Conservation (phyloP, 1,140 invertebrate genomes). For the Saccostrea glomerata region DNA sequence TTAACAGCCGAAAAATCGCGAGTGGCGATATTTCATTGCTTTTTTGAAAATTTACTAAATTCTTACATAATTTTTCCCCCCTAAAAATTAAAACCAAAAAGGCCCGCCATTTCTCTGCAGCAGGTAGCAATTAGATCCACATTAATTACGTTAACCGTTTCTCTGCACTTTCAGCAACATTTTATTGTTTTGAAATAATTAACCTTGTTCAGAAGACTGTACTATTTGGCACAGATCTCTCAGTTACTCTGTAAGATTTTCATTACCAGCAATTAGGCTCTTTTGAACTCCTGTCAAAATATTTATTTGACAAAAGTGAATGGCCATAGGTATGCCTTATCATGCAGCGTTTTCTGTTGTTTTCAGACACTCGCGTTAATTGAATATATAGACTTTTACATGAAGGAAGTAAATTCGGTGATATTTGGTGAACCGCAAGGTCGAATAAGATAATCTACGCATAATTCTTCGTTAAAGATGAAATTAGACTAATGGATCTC, state of each 20-base stretch:
- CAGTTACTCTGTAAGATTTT: background rate
- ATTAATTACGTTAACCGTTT: background rate
- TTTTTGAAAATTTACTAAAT: no score
- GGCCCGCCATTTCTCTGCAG: background rate
- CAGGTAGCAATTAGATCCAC: background rate
- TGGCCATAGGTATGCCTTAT: background rate
- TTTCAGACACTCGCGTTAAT: constrained; percentile 21
- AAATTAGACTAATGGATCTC: background rate
- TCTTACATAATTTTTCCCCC: no score
- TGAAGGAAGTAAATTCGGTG: background rate
- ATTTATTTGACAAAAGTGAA: constrained; percentile 26
- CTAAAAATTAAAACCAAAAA: background rate
- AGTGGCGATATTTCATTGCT: no score
- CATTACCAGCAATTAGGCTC: background rate
- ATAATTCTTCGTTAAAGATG: background rate
- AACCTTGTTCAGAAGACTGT: background rate
- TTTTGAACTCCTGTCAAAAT: constrained; percentile 34
- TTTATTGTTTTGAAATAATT: constrained; percentile 31
- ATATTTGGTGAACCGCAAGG: background rate
- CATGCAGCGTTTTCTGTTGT: background rate
- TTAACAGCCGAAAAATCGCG: no score
- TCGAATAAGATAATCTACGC: background rate
- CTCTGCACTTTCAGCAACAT: background rate
- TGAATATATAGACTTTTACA: background rate
- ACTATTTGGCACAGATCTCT: background rate